These are phyloP conservation scores for Chouioia cunea DNA, from an alignment of 2,888 invertebrate genomes.

Conservation along the genomic window DNA sequence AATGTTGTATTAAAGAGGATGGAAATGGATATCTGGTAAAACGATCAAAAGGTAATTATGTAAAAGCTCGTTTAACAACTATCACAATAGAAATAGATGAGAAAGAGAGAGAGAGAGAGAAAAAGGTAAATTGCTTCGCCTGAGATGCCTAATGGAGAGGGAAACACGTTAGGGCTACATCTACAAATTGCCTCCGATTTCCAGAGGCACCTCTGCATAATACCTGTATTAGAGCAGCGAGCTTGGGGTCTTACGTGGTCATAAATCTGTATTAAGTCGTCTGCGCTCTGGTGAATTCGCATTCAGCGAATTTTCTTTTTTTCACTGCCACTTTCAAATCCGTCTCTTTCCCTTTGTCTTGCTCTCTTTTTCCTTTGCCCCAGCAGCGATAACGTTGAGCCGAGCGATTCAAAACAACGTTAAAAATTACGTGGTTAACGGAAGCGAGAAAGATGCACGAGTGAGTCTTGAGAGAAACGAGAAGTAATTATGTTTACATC, in stretches of 20 bases:
- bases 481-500: conserved; percentile 36
- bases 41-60: too few relatives aligned
- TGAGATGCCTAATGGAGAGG: conserved; percentile 2
- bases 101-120: too few relatives aligned
- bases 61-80: too few relatives aligned
- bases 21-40: too few relatives aligned
- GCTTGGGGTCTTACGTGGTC: conserved; percentile 58
- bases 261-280: conserved; percentile 64
- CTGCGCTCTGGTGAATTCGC: not conserved
- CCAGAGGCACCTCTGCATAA: conserved; percentile 58
- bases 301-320: not conserved
- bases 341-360: conserved; percentile 1
- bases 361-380: not conserved
- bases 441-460: conserved; percentile 22
- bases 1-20: too few relatives aligned
- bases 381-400: conserved; percentile 27
- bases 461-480: conserved; percentile 28
- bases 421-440: conserved; percentile 22
- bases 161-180: conserved; percentile 50
- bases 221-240: conserved; percentile 61
- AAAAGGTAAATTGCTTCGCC: too few relatives aligned
- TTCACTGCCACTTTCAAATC: not conserved
- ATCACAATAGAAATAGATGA: too few relatives aligned
- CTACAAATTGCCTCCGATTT: conserved; percentile 66
- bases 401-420: conserved; percentile 14